A percentile compares a stretch with the other conserved stretches of the same genome.
These are phyloP conservation scores for Plecturocebus donacophilus DNA, from an alignment of 2,113 vertebrate species.

Conservation along the genomic window DNA sequence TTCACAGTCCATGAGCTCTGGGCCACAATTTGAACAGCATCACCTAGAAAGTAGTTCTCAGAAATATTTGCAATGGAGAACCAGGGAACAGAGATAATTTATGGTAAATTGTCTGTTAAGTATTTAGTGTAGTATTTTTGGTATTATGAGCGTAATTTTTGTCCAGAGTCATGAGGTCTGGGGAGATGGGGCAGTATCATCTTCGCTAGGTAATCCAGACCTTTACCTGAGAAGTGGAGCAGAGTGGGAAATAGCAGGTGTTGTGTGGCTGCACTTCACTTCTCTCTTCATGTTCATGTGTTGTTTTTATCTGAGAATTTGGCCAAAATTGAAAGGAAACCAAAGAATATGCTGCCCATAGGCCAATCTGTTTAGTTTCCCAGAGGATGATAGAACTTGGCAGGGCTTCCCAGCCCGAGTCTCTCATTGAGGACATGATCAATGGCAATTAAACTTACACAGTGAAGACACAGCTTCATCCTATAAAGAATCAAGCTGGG, in stretches of 20 bases:
- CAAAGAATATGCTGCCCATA: neutral
- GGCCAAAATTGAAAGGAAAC: neutral
- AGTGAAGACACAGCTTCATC: neutral
- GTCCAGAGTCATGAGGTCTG: neutral
- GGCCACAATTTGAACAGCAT: neutral
- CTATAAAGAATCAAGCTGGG: neutral
- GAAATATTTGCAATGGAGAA: neutral
- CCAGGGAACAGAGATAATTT: neutral
- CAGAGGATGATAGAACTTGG: neutral
- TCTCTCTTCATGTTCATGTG: neutral
- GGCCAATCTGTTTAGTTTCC: neutral
- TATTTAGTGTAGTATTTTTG: neutral
- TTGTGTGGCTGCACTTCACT: fast-evolving
- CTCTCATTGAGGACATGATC: neutral
- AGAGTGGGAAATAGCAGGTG: neutral
- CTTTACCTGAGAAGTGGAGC: neutral
- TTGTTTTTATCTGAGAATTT: neutral
- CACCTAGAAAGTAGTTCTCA: neutral
- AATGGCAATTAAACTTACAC: neutral
- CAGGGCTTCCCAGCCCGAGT: neutral
- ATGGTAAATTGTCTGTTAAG: neutral
- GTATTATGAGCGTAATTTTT: neutral
- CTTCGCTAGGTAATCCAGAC: neutral
- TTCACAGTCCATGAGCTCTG: neutral
- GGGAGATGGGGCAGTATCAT: neutral